Conservation (phyloP, 2,888 invertebrate species). For the Agrotis segetum region DNA sequence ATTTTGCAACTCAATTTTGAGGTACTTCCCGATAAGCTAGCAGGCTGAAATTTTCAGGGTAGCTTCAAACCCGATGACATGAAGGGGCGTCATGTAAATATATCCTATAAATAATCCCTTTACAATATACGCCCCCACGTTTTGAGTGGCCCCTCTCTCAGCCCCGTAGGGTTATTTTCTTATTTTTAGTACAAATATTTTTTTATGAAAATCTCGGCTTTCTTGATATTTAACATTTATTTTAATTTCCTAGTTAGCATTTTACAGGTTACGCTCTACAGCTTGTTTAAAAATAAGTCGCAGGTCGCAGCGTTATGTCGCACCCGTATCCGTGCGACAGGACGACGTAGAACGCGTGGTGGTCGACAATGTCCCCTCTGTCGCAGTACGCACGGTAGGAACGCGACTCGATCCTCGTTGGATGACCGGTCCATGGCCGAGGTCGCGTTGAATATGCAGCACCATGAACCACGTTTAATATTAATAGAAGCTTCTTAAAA, state of each 20-base stretch:
- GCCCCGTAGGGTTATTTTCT: too few relatives aligned
- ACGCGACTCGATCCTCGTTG: conserved; percentile 64
- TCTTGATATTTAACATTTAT: too few relatives aligned
- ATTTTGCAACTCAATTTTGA: too few relatives aligned
- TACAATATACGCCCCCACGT: too few relatives aligned
- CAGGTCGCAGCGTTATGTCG: conserved; percentile 40
- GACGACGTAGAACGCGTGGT: conserved; percentile 37
- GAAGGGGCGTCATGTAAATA: too few relatives aligned
- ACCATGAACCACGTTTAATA: conserved; percentile 78
- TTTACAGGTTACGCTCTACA: not conserved
- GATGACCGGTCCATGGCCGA: conserved; percentile 86
- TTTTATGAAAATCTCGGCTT: too few relatives aligned
- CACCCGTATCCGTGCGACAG: conserved; percentile 12
- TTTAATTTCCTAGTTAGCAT: not conserved
- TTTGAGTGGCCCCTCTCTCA: too few relatives aligned
- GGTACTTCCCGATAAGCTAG: too few relatives aligned
- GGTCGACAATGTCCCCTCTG: conserved; percentile 23
- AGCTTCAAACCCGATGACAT: too few relatives aligned
- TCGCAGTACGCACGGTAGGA: conserved; percentile 43
- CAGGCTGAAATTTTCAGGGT: too few relatives aligned
- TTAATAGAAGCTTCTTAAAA: conserved; percentile 83
- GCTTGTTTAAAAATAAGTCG: not conserved
- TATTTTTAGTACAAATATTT: too few relatives aligned
- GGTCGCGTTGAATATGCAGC: conserved; percentile 86
- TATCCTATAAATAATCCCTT: too few relatives aligned